Evolutionary conservation across 2,797 vertebrate species (phyloP), one percentile per base, ranked within the genome.

Genomic region (Spondyliosoma cantharus): DNA sequence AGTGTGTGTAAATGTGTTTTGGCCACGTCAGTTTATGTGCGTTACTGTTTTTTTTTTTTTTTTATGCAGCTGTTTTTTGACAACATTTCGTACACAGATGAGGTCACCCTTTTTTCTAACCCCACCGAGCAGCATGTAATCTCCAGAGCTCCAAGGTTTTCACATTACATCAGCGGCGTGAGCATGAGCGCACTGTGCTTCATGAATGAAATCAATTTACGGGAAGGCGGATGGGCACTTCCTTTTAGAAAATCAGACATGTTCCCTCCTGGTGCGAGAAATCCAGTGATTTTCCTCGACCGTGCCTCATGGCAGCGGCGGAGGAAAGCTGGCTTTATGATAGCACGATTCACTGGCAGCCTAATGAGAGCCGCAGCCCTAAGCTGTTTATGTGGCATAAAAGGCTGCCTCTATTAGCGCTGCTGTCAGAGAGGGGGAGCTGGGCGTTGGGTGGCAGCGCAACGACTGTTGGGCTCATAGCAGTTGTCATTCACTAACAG

Each of bases 301-400:
- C 72, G 62, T 27, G 48, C 74, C 53, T 80, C 61, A n/a, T 20
- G 37, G 74, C 69, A 17, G 58, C 45, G n/a, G 59, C 29, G 0
- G 64, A 54, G 71, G 56, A 81, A 90, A 86, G 76, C 74, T 24
- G 60, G 72, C 80, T 91, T 85, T 81, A 71, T 72, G 37, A 75
- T 80, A 52, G 78, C 72, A 53, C 57, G 79, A 89, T 80, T 87
- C 80, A 82, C 69, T 83, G 73, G 77, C 71, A 81, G 73, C 59
- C 86, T 87, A 84, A 90, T 84, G 86, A 92, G 85, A 84, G 76
- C 74, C 50, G 63, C 73, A 58, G 82, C 85, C 73, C 72, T 89
- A 84, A 91, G 88, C 87, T 78, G 86, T 88, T 89, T 82, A 76
- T 84, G 82, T 80, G 81, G 81, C 78, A 88, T 80, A 84, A 89